A percentile compares a stretch with the other conserved stretches of the same genome.
phyloP scores from a whole-genome alignment of 2,797 vertebrate genomes.

The Onychomys arenicola region DNA sequence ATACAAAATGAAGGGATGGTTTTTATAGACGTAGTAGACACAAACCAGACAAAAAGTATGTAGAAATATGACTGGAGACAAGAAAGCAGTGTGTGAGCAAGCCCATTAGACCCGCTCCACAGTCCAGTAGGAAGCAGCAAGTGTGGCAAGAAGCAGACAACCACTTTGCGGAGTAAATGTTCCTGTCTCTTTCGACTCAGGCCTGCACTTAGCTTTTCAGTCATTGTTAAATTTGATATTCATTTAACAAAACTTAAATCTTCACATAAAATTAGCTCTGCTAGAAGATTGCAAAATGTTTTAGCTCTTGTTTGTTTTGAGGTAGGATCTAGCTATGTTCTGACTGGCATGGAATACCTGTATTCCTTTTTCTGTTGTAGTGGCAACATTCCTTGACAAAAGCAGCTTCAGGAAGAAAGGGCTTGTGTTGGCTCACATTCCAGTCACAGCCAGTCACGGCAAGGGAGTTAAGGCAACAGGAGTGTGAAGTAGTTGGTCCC shows the following conservation, averaged over 20 bases:
- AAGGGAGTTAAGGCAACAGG: neutral
- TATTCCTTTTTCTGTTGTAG: neutral
- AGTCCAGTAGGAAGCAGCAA: neutral
- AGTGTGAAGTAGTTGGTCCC: neutral
- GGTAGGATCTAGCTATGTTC: neutral
- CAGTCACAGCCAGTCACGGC: neutral
- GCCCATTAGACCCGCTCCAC: neutral
- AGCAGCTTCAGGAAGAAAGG: neutral
- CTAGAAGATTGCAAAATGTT: neutral
- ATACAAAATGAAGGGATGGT: neutral
- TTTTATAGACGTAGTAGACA: neutral
- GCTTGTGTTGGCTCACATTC: neutral
- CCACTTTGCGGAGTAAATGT: neutral
- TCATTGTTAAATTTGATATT: slow-evolving; percentile 42
- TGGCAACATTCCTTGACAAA: neutral
- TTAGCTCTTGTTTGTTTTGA: neutral
- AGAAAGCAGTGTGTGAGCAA: neutral
- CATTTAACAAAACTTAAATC: slow-evolving; percentile 30
- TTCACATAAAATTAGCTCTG: neutral
- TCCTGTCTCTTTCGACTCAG: neutral
- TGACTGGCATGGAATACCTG: neutral
- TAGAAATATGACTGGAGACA: neutral
- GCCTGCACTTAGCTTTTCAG: slow-evolving; percentile 16
- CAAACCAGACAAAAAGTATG: slow-evolving; percentile 14
- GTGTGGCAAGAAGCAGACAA: neutral